Evolutionary conservation across 1,140 invertebrate genomes (phyloP), one percentile per base, ranked within the genome.

Genomic region (Brachionus rubens): DNA sequence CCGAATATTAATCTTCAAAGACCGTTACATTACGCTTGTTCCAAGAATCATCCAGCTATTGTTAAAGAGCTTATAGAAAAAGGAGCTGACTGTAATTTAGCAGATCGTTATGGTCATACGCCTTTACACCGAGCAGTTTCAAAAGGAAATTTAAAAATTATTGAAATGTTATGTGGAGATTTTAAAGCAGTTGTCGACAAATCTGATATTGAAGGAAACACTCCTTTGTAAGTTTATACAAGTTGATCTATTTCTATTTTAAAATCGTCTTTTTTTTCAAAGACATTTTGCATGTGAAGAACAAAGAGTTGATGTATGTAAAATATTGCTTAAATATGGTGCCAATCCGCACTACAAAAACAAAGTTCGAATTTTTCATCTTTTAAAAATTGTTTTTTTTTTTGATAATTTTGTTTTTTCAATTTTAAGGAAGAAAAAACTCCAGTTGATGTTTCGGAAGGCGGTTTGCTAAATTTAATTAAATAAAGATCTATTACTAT

Each of bases 91-190:
- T 48, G 46, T 48, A 72, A 72, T 50, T 36, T 54, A 4, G 28
- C 30, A 4, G 68, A 72, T 72, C 24, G 46, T 12, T 72, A 72
- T 50, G 68, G 68, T 9, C 99, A 99, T 82, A 99, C 97, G 0
- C 96, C 97, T 2, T 87, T 99, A 3, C 96, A 93, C 82, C 87
- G 48, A 24, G 97, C 97, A 50, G 96, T 96, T 28, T 97, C 94
- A 33, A 96, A 95, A 30, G 97, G 96, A 36, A 99, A 98, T 86
- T 94, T 98, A 47, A 97, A 98, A 83, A 98, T 99, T 79, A 98
- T 99, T 78, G 92, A 96, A 81, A 87, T 99, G 48, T 92, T 98
- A 48, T 86, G 99, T 14, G 90, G 89, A 81, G 92, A 91, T 19
- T 50, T 50, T 36, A 54, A 72, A 21, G 46, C 68, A 30, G 50